A percentile compares a stretch with the other conserved stretches of the same genome.
phyloP scores from a whole-genome alignment of 30 jellyfish, hydroid and myxozoan species.

The Turritopsis dohrnii region DNA sequence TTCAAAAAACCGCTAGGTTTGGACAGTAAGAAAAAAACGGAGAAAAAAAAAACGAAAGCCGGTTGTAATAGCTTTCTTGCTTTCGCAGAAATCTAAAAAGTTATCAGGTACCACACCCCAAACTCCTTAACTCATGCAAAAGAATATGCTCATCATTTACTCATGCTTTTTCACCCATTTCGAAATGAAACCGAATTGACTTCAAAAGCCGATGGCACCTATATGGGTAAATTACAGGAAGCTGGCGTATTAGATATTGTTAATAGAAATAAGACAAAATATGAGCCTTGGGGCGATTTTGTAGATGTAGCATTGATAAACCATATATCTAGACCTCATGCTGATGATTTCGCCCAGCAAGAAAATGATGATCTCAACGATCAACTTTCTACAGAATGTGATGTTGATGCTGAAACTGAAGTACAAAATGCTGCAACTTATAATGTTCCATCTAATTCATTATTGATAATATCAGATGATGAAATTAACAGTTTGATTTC shows the following conservation, averaged over 20 bases:
- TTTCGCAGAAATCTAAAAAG: no score
- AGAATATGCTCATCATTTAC: not conserved
- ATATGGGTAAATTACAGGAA: not conserved
- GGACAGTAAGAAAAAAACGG: no score
- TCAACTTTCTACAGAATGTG: not conserved
- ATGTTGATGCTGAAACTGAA: not conserved
- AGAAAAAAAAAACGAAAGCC: no score
- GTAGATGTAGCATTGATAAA: not conserved
- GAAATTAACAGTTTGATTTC: not conserved
- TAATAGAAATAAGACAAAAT: no score
- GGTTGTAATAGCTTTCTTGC: no score
- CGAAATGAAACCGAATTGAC: not conserved
- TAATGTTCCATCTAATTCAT: not conserved
- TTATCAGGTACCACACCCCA: not conserved
- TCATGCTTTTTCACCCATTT: not conserved
- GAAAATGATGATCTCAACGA: not conserved
- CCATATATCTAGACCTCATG: not conserved
- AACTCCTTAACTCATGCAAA: not conserved
- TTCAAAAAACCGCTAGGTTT: no score
- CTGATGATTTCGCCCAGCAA: not conserved
- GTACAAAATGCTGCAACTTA: no score
- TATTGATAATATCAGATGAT: not conserved
- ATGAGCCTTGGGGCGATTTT: not conserved
- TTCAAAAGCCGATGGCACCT: not conserved
- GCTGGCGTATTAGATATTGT: not conserved